Conservation (phyloP, 1,140 invertebrate species). For the Diorhabda carinulata region DNA sequence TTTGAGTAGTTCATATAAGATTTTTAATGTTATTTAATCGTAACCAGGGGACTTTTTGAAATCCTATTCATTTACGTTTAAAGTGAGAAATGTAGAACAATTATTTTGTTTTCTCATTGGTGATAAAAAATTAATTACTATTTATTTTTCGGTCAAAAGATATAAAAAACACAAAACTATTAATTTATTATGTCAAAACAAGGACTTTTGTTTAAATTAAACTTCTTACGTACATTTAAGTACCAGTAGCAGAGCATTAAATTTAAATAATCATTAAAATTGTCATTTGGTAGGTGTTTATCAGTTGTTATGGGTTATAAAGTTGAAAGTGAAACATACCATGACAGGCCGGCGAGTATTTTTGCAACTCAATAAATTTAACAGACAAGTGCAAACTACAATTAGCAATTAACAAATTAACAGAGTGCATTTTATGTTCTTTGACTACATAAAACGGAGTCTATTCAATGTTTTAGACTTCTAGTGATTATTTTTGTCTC, state of each 20-base stretch:
- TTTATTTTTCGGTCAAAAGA: too few relatives aligned
- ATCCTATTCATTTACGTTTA: too few relatives aligned
- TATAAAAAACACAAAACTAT: too few relatives aligned
- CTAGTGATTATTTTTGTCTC: neutral
- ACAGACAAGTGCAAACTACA: conserved; percentile 1
- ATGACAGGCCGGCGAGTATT: neutral
- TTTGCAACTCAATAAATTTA: conserved; percentile 7
- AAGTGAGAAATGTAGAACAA: too few relatives aligned
- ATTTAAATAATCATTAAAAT: neutral
- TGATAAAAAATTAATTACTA: too few relatives aligned
- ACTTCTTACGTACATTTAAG: too few relatives aligned
- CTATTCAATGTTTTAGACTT: neutral
- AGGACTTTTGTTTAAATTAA: too few relatives aligned
- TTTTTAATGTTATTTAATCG: too few relatives aligned
- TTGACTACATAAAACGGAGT: neutral
- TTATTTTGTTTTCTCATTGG: too few relatives aligned
- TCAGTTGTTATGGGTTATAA: conserved; percentile 1
- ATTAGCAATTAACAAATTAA: conserved; percentile 13
- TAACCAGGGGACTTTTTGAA: too few relatives aligned
- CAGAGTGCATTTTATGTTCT: neutral
- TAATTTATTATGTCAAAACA: too few relatives aligned
- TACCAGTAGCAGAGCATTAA: neutral
- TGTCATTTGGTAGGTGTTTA: neutral
- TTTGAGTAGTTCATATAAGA: too few relatives aligned
- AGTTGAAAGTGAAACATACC: conserved; percentile 1